phyloP scores from a whole-genome alignment of 2,113 vertebrate genomes.

The Theristicus caerulescens region DNA sequence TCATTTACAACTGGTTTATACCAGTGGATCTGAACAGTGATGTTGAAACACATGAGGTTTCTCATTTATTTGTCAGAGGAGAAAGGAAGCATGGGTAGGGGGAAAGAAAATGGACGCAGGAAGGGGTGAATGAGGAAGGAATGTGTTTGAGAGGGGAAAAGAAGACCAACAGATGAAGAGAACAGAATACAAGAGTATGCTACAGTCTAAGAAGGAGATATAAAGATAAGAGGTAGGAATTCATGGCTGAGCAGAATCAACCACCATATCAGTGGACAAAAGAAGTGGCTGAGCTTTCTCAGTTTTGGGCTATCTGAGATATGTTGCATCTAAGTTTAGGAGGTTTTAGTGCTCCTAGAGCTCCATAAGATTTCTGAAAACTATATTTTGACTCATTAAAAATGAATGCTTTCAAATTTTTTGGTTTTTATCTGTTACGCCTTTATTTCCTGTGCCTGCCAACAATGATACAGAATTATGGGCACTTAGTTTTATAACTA shows the following conservation, averaged over 20 bases:
- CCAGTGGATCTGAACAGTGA: neutral
- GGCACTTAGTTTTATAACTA: neutral
- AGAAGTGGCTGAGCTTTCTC: neutral
- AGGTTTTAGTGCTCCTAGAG: neutral
- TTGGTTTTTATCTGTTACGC: neutral
- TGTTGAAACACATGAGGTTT: neutral
- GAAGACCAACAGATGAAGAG: neutral
- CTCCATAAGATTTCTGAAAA: neutral
- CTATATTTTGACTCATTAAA: neutral
- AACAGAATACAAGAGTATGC: neutral
- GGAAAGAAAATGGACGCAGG: fast-evolving
- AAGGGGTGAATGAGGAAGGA: neutral
- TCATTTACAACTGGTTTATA: neutral
- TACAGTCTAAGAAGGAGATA: neutral
- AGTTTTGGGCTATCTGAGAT: neutral
- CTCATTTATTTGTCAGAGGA: neutral
- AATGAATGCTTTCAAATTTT: neutral
- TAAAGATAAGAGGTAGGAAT: neutral
- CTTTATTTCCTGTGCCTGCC: neutral
- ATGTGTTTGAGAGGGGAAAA: neutral
- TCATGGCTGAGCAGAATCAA: neutral
- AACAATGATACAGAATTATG: neutral
- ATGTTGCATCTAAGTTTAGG: neutral
- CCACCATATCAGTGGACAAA: fast-evolving
- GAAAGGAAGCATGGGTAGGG: neutral